A percentile compares a stretch with the other conserved stretches of the same genome.
phyloP scores from a whole-genome alignment of 2,797 vertebrate species.

The Phoebastria nigripes region DNA sequence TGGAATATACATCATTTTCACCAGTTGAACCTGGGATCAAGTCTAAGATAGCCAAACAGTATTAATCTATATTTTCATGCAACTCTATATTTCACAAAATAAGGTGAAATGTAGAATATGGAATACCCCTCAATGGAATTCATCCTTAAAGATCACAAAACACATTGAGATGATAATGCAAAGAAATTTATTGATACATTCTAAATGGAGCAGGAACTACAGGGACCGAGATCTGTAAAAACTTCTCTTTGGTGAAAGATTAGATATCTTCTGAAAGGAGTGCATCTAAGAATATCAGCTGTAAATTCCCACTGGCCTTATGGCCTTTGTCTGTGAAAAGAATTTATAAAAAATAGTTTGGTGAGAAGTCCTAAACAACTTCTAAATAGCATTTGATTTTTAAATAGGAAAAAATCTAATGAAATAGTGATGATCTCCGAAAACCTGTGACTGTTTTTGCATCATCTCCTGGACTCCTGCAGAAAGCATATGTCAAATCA shows the following conservation, averaged over 20 bases:
- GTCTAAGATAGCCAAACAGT: constrained; percentile 35
- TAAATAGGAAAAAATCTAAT: not conserved
- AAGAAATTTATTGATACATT: constrained; percentile 20
- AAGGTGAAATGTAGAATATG: not conserved
- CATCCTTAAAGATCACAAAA: constrained; percentile 9
- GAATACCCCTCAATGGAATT: not conserved
- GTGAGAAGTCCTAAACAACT: not conserved
- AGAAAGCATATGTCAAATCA: not conserved
- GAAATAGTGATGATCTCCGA: not conserved
- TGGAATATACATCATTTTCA: constrained; percentile 60
- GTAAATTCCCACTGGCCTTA: not conserved
- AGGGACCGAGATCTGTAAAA: constrained; percentile 3
- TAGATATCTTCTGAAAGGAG: not conserved
- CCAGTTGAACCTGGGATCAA: constrained; percentile 17
- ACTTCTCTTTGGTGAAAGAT: not conserved
- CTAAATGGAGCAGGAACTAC: constrained; percentile 18
- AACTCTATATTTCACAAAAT: not conserved
- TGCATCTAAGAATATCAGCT: not conserved
- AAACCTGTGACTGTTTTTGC: not conserved
- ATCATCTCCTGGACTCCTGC: not conserved
- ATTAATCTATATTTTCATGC: constrained; percentile 38
- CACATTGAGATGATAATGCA: constrained; percentile 6
- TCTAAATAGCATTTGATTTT: not conserved
- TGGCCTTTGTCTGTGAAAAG: not conserved
- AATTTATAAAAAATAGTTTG: not conserved